A percentile compares a stretch with the other conserved stretches of the same genome.
phyloP scores from a whole-genome alignment of 2,113 vertebrate genomes.

The Nibea coibor region DNA sequence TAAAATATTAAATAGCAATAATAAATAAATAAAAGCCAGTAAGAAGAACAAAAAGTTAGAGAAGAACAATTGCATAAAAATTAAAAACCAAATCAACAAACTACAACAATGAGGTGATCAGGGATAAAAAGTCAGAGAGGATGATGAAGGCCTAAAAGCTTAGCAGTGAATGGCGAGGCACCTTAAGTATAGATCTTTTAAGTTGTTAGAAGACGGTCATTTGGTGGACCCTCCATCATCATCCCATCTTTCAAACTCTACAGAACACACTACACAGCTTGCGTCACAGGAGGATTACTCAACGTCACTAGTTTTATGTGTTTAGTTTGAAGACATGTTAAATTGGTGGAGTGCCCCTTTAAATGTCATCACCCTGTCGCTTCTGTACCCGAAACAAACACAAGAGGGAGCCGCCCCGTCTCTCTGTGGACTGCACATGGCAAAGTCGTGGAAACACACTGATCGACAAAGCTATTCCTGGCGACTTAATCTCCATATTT shows the following conservation, averaged over 20 bases:
- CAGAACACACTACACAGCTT: background rate
- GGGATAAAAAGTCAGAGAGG: too few relatives aligned
- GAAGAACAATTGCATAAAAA: too few relatives aligned
- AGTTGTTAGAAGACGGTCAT: background rate
- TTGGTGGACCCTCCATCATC: background rate
- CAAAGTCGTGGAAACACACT: background rate
- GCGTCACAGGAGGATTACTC: background rate
- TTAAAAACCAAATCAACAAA: too few relatives aligned
- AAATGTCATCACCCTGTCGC: background rate
- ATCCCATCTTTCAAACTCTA: background rate
- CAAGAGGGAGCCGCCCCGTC: slow-evolving; percentile 40
- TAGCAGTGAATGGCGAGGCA: too few relatives aligned
- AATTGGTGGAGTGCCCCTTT: background rate
- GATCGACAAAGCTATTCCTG: background rate
- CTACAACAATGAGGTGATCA: too few relatives aligned
- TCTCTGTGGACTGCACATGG: background rate
- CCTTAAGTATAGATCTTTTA: too few relatives aligned
- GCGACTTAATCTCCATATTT: background rate
- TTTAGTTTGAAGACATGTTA: background rate
- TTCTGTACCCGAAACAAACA: slow-evolving; percentile 38
- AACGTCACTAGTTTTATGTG: background rate
- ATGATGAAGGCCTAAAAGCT: too few relatives aligned
- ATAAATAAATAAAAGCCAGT: too few relatives aligned
- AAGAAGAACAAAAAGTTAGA: too few relatives aligned
- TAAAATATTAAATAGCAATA: too few relatives aligned